Evolutionary conservation across 2,113 vertebrate species (phyloP), one percentile per base, ranked within the genome.

Genomic region (Astatoreochromis straeleni): DNA sequence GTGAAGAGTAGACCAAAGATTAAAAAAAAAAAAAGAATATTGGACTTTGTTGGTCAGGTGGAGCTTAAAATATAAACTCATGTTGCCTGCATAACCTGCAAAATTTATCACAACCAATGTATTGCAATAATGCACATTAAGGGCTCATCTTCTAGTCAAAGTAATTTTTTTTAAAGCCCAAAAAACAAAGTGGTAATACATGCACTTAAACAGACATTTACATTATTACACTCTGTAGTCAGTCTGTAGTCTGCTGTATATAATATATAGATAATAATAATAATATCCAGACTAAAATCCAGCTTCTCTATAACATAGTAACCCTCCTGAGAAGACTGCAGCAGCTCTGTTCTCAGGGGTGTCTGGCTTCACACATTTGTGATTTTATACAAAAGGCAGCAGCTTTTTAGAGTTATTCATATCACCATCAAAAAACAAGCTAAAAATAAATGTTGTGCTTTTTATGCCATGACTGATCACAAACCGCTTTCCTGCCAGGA

Each of bases 361-460:
- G 9, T 65, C 54, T 88, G 47, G 51, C 79, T 83, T 88, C 81
- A 91, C 58, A 87, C 65, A 14, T 54, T 26, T 90, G 40, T 65
- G 29, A 47, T 31, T 82, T 86, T 70, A 85, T 58, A 86, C 53
- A 87, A 73, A 87, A 81, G 35, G 80, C 87, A 84, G 86, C 75
- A 60, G 55, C 68, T 80, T 85, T 79, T 88, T 73, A 31, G 83
- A 85, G 85, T 88, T 95, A 89, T 93, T 94, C 73, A 85, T 90
- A 92, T 87, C 87, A 42, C 89, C 58, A 38, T 85, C 5, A 58
- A 82, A 51, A 68, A 73, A 81, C 65, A 73, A 40, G 33, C 87
- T 92, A 91, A 94, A 93, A 94, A 94, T 94, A 94, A 82, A 88
- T 21, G 29, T 5, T 47, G 63, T 84, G 42, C 89, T 58, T 84